Evolutionary conservation across 2,888 invertebrate species (phyloP).

Genomic region (Eretmocerus hayati): DNA sequence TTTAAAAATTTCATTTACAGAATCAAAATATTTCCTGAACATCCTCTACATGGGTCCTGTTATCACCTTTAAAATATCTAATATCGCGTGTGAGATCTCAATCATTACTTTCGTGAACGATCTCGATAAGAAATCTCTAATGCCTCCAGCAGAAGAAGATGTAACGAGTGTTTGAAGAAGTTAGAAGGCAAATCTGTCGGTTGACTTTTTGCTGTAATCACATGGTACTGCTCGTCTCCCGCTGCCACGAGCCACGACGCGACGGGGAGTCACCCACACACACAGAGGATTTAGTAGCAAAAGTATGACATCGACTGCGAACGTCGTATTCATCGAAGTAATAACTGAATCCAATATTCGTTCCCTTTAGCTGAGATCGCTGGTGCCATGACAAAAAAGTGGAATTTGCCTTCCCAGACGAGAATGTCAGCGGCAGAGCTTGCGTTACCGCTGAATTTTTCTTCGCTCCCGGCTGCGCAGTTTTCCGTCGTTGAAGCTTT

Average conservation of each 20-base stretch:
- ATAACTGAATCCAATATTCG: constrained; percentile 46
- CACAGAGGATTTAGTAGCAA: constrained; percentile 11
- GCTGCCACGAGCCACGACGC: background rate
- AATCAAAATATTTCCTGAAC: too few relatives aligned
- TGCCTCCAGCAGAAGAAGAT: too few relatives aligned
- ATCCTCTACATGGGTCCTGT: too few relatives aligned
- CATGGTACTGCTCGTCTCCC: constrained; percentile 7
- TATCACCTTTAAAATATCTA: too few relatives aligned
- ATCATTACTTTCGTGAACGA: too few relatives aligned
- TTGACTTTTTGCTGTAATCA: constrained; percentile 1
- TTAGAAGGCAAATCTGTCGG: too few relatives aligned
- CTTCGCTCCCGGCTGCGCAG: background rate
- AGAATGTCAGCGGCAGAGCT: constrained; percentile 40
- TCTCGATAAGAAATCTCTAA: too few relatives aligned
- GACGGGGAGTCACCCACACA: background rate
- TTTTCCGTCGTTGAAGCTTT: background rate
- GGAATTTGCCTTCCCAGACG: constrained; percentile 39
- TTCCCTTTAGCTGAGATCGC: constrained; percentile 35
- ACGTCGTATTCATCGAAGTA: constrained; percentile 33
- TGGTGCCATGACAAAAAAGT: constrained; percentile 38
- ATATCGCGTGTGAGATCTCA: too few relatives aligned
- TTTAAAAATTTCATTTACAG: too few relatives aligned
- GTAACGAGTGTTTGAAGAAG: too few relatives aligned
- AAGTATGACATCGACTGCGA: constrained; percentile 21
- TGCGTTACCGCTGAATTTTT: constrained; percentile 4